Percentiles rank a stretch among this genome's conserved stretches.
Conservation (phyloP, 1,140 invertebrate species). For the Zaprionus ornatus region DNA sequence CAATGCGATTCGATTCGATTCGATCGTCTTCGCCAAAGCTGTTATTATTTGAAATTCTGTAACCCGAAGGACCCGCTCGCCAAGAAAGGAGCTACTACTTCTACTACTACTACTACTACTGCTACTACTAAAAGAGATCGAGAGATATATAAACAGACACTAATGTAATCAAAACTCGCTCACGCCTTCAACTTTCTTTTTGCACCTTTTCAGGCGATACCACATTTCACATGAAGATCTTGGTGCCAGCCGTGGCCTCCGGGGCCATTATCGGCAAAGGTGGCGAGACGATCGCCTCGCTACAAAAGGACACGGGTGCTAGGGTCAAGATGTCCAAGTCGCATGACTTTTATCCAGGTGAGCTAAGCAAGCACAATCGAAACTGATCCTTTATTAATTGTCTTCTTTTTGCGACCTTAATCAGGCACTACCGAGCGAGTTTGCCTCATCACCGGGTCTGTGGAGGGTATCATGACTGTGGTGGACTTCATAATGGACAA, state of each 20-base stretch:
- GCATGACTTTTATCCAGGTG: constrained; percentile 98
- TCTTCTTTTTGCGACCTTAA: too few relatives aligned
- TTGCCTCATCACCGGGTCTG: constrained; percentile 97
- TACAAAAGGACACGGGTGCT: constrained; percentile 97
- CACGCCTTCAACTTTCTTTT: constrained; percentile 53
- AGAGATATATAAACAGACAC: neutral
- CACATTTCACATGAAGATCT: constrained; percentile 96
- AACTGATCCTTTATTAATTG: neutral
- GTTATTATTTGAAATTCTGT: constrained; percentile 82
- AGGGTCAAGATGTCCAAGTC: constrained; percentile 99
- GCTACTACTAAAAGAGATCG: constrained; percentile 5
- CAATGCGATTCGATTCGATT: constrained; percentile 1
- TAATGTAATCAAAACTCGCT: constrained; percentile 40
- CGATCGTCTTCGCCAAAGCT: constrained; percentile 46
- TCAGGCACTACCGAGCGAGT: constrained; percentile 98
- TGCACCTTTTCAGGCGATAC: constrained; percentile 86
- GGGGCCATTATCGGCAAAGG: constrained; percentile 99
- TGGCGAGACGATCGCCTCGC: constrained; percentile 97
- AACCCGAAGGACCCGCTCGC: constrained; percentile 40
- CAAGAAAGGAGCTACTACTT: neutral
- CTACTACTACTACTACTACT: neutral
- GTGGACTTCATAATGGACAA: constrained; percentile 99
- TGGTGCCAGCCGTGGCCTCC: constrained; percentile 97
- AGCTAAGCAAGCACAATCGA: constrained; percentile 57
- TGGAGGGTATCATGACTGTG: constrained; percentile 96